These are phyloP conservation scores for Alces alces DNA, from an alignment of 2,113 vertebrate genomes.

Conservation along the genomic window DNA sequence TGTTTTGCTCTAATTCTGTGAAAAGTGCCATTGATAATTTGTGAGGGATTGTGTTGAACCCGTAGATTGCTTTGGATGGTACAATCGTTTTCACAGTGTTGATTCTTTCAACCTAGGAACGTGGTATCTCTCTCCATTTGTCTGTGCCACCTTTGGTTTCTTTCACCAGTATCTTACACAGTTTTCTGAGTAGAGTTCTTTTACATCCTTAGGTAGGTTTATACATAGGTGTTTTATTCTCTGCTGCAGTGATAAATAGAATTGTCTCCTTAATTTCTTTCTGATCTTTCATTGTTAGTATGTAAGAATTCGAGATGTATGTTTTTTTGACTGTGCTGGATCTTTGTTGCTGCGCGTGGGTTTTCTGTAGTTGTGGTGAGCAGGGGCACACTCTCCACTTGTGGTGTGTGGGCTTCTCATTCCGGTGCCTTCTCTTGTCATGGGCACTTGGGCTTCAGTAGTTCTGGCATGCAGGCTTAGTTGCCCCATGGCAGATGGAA, in stretches of 20 bases:
- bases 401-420: background rate
- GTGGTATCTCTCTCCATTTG: background rate
- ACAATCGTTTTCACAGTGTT: background rate
- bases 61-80: background rate
- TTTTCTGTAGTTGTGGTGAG: background rate
- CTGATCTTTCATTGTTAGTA: background rate
- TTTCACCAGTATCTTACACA: background rate
- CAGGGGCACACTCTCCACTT: background rate
- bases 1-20: background rate
- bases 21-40: background rate
- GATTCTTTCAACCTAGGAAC: background rate
- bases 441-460: background rate
- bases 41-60: background rate
- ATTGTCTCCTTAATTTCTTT: background rate
- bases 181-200: background rate
- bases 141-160: background rate
- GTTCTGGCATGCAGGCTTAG: accelerated
- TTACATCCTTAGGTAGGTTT: background rate
- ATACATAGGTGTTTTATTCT: background rate
- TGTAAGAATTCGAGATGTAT: background rate
- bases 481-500: background rate
- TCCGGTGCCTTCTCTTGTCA: background rate
- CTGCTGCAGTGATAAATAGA: background rate
- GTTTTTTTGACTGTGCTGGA: background rate
- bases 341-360: accelerated